phyloP scores from a whole-genome alignment of 2,797 vertebrate species.

The Pseudochaenichthys georgianus region DNA sequence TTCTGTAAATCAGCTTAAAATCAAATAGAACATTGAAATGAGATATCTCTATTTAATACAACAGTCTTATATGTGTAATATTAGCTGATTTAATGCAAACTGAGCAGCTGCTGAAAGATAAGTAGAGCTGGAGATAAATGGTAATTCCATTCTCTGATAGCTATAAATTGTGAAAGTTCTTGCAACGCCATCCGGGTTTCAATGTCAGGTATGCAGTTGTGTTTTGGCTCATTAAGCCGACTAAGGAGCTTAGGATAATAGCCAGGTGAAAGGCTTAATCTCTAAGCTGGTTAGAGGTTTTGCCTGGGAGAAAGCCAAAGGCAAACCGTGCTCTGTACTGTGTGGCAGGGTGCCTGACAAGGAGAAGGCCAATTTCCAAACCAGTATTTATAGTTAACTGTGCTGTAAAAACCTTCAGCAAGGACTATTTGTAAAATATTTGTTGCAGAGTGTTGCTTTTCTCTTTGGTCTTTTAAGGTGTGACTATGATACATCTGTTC shows the following conservation, averaged over 20 bases:
- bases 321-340: conserved; percentile 23
- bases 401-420: not conserved
- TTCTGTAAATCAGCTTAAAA: not conserved
- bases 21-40: not conserved
- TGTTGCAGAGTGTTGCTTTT: not conserved
- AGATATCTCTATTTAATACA: not conserved
- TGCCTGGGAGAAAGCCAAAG: conserved; percentile 31
- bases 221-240: conserved; percentile 36
- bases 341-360: not conserved
- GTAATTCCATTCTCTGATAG: not conserved
- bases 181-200: not conserved
- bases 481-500: not conserved
- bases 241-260: conserved; percentile 47
- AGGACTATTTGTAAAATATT: not conserved
- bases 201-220: conserved; percentile 18
- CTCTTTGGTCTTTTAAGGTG: not conserved
- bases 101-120: not conserved
- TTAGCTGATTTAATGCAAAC: not conserved
- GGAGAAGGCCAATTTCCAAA: conserved; percentile 1
- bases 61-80: not conserved
- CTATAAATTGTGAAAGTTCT: not conserved
- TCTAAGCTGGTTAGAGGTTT: conserved; percentile 47
- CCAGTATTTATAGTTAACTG: not conserved
- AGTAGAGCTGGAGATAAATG: not conserved
- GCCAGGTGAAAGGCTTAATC: conserved; percentile 40